Evolutionary conservation across 2,113 vertebrate genomes (phyloP).

Genomic region (Hoplias malabaricus): DNA sequence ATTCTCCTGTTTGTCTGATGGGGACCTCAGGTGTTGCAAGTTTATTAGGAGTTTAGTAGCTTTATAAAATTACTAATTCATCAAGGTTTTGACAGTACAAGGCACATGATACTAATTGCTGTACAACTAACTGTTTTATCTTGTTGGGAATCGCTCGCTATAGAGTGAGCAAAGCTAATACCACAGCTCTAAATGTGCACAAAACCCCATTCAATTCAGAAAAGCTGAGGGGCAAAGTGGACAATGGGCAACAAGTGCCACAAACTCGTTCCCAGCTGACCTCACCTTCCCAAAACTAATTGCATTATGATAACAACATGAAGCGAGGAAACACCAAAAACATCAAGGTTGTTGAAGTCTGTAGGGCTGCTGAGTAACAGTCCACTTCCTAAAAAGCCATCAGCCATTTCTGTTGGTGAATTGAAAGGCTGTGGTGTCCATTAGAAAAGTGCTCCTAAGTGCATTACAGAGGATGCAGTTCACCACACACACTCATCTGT

Average conservation of each 20-base stretch:
- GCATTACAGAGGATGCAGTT: conserved; percentile 36
- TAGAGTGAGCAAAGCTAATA: background rate
- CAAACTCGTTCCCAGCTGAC: background rate
- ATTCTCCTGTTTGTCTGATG: too few relatives aligned
- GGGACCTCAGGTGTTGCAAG: too few relatives aligned
- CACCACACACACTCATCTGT: conserved; percentile 7
- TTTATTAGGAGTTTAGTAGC: too few relatives aligned
- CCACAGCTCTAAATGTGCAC: background rate
- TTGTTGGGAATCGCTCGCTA: background rate
- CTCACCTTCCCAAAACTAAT: background rate
- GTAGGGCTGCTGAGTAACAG: conserved; percentile 16
- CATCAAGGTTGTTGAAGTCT: background rate
- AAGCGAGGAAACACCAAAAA: background rate
- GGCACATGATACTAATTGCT: background rate
- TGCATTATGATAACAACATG: background rate
- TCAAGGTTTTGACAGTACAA: too few relatives aligned
- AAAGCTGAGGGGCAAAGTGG: background rate
- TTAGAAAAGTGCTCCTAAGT: conserved; percentile 38
- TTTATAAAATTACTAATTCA: too few relatives aligned
- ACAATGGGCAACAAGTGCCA: background rate
- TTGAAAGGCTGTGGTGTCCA: conserved; percentile 23
- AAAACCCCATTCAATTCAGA: background rate
- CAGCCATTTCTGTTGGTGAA: conserved; percentile 26
- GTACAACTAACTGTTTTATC: background rate
- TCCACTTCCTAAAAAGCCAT: conserved; percentile 5